These are phyloP conservation scores for Macropodus opercularis DNA, from an alignment of 2,797 vertebrate species.

Conservation along the genomic window DNA sequence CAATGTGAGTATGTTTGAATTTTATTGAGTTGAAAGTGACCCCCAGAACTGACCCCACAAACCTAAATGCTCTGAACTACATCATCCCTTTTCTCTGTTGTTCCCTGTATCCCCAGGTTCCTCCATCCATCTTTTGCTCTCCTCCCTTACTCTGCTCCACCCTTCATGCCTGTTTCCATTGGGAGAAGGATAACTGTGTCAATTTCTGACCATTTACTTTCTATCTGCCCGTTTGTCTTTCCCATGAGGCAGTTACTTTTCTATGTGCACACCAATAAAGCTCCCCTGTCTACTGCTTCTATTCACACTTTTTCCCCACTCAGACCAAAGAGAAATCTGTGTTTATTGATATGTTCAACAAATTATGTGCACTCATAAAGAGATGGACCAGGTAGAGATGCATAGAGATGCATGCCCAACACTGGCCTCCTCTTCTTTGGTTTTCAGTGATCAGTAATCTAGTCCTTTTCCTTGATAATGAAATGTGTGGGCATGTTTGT, in stretches of 20 bases:
- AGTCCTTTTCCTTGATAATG: too few relatives aligned
- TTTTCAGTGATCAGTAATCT: too few relatives aligned
- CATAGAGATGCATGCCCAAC: too few relatives aligned
- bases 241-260: slow-evolving; percentile 13
- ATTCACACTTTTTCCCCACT: background rate
- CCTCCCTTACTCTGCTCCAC: background rate
- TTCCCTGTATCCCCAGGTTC: slow-evolving; percentile 6
- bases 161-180: slow-evolving; percentile 6
- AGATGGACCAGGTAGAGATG: too few relatives aligned
- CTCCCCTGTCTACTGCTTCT: background rate
- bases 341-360: too few relatives aligned
- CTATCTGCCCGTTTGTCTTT: slow-evolving; percentile 11
- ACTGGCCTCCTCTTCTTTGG: too few relatives aligned
- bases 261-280: slow-evolving; percentile 7
- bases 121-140: slow-evolving; percentile 10
- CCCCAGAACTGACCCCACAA: slow-evolving; percentile 39
- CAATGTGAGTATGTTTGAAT: slow-evolving; percentile 8
- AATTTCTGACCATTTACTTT: slow-evolving; percentile 44
- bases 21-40: slow-evolving; percentile 60
- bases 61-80: slow-evolving; percentile 36
- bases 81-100: background rate
- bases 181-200: slow-evolving; percentile 45
- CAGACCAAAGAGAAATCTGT: background rate
- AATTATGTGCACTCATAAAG: too few relatives aligned
- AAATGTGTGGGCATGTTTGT: too few relatives aligned